These are phyloP conservation scores for Caenorhabditis auriculariae DNA, from an alignment of 2,888 invertebrate species.

Conservation along the genomic window DNA sequence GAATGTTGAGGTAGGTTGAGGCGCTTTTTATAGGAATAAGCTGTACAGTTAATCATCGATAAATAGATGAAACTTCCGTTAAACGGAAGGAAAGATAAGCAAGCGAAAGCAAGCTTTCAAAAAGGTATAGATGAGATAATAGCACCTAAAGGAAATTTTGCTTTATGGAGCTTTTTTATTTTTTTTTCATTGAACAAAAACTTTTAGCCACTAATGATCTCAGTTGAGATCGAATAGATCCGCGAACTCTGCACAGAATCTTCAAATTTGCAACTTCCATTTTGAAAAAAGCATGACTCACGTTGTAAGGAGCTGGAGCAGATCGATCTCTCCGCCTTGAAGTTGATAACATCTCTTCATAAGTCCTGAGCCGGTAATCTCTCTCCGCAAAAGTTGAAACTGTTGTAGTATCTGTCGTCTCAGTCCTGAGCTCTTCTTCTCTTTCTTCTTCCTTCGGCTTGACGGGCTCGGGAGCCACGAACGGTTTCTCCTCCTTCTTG, in stretches of 20 bases:
- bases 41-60: background rate
- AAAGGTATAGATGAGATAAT: background rate
- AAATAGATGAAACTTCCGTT: background rate
- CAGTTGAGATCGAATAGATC: no score
- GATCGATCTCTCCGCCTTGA: conserved; percentile 10
- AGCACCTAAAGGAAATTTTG: background rate
- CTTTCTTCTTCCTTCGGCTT: background rate
- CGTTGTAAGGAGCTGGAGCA: conserved; percentile 5
- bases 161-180: no score
- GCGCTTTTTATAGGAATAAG: no score
- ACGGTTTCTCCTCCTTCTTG: background rate
- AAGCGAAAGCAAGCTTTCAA: background rate
- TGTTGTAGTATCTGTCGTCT: background rate
- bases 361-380: conserved; percentile 17
- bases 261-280: no score
- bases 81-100: background rate
- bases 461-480: background rate
- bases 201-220: no score
- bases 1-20: background rate
- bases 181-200: no score
- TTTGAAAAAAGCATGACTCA: no score
- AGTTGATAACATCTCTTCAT: conserved; percentile 27
- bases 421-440: background rate
- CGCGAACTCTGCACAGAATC: no score
- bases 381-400: conserved; percentile 7